Evolutionary conservation across 1,140 invertebrate species (phyloP), one percentile per base, ranked within the genome.

Genomic region (Drosophila aff.): DNA sequence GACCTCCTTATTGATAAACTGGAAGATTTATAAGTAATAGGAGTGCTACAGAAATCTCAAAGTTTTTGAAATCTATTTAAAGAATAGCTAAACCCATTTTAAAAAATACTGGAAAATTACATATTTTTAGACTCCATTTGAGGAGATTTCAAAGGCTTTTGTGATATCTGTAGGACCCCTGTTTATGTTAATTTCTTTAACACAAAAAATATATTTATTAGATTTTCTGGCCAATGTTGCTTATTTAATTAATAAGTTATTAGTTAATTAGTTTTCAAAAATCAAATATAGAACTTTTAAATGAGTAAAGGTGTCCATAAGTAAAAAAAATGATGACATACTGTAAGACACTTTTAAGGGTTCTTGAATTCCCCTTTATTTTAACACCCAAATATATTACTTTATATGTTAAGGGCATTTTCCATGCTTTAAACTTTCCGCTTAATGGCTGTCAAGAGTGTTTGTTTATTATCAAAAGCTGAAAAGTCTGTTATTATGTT

Each of bases 391-490:
- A 31, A 21, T 53, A 55, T 38, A 55, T 55, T 55, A 1, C 21
- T 16, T 23, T 55, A 55, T 55, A 55, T n/a, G 15, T 55, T 55
- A 55, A n/a, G 52, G 52, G 33, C 11, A 23, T 10, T 21, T 33
- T 55, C 1, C 2, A 2, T 23, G 16, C 52, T 8, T 3, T 1
- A 21, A 15, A 21, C 31, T 21, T 53, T 53, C 31, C 6, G 18
- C 13, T 38, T 36, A 53, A 23, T 38, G 10, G 21, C 15, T 58
- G 15, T n/a, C 21, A 58, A 58, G 7, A 58, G 65, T n/a, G 2
- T 40, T 41, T 53, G 23, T 23, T 23, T 23, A 64, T 21, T 55
- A 31, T 71, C 18, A 26, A 53, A 31, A 40, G 21, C 23, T 43
- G 36, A 9, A 44, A 61, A 26, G 40, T 40, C 28, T 5, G 36